These are phyloP conservation scores for Campylorhamphus procurvoides DNA, from an alignment of 2,113 vertebrate genomes.

Conservation along the genomic window DNA sequence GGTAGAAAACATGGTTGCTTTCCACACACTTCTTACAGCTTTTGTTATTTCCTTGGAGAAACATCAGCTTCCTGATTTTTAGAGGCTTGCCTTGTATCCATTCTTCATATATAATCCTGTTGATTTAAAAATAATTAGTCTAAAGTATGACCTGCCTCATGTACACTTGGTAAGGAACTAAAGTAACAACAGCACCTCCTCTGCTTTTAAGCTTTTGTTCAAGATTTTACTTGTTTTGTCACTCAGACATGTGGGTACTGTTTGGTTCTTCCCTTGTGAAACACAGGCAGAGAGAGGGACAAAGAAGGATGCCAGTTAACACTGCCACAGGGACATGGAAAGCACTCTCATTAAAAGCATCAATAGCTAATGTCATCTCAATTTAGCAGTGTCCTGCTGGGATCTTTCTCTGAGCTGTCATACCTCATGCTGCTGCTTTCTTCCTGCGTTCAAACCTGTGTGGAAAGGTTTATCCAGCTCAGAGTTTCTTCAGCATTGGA, in stretches of 20 bases:
- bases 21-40: not conserved
- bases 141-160: not conserved
- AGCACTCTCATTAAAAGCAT: not conserved
- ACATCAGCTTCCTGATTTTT: not conserved
- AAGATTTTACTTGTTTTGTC: not conserved
- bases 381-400: not conserved
- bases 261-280: not conserved
- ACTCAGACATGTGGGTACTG: not conserved
- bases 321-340: not conserved
- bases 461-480: not conserved
- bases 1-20: not conserved
- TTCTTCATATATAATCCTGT: not conserved
- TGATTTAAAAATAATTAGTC: not conserved
- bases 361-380: not conserved
- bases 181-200: not conserved
- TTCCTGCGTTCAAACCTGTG: accelerated
- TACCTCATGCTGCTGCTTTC: not conserved
- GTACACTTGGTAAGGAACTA: not conserved
- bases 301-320: not conserved
- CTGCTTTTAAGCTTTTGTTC: not conserved
- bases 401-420: not conserved
- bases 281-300: not conserved
- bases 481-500: not conserved
- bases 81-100: not conserved
- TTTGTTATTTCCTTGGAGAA: not conserved